These are phyloP conservation scores for Parnassius glacialis DNA, from an alignment of 2,888 invertebrate genomes.

Conservation along the genomic window DNA sequence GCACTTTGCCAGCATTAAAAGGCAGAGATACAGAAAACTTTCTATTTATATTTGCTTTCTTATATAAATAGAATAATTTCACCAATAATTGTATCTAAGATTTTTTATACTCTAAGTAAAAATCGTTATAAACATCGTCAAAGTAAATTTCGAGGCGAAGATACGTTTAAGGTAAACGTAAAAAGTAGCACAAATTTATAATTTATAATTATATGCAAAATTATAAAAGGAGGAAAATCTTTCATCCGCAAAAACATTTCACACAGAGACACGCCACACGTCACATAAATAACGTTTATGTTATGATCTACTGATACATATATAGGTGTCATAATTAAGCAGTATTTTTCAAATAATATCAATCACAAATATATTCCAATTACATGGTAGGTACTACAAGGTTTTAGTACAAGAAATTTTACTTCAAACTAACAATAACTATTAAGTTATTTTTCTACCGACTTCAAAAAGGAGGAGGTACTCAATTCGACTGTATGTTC, in stretches of 20 bases:
- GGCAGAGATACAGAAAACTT: slow-evolving; percentile 51
- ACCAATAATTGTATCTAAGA: slow-evolving; percentile 15
- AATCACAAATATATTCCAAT: no score
- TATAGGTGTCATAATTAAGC: no score
- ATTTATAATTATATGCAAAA: slow-evolving; percentile 66
- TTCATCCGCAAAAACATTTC: slow-evolving; percentile 69
- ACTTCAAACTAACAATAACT: no score
- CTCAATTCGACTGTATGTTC: no score
- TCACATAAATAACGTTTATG: slow-evolving; percentile 66
- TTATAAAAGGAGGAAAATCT: slow-evolving; percentile 71
- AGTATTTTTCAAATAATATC: no score
- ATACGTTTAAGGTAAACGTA: slow-evolving; percentile 36
- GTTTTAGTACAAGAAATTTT: no score
- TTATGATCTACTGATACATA: slow-evolving; percentile 31
- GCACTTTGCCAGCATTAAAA: slow-evolving; percentile 69
- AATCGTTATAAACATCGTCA: slow-evolving; percentile 5
- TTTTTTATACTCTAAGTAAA: slow-evolving; percentile 5
- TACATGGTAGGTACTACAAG: no score
- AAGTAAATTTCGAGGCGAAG: neutral
- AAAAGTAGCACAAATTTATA: slow-evolving; percentile 72
- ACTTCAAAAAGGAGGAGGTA: no score
- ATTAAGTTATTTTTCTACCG: no score
- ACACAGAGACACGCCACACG: slow-evolving; percentile 60
- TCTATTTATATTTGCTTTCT: slow-evolving; percentile 38
- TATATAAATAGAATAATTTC: slow-evolving; percentile 22